Conservation (phyloP, 2,113 vertebrate species). For the Tapirus terrestris region DNA sequence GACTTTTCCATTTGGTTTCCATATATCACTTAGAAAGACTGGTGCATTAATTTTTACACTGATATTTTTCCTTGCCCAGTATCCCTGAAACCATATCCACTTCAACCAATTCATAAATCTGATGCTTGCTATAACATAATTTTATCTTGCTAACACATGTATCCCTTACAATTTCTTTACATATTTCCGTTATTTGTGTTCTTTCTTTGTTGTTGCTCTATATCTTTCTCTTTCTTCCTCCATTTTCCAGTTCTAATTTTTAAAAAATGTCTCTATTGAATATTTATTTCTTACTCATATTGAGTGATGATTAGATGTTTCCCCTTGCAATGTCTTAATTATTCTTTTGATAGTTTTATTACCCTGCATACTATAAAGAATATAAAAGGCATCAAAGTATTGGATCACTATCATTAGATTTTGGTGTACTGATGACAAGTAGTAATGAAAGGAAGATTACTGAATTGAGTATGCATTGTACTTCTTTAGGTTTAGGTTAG, state of each 20-base stretch:
- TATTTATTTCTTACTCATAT: not conserved
- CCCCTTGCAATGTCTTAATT: not conserved
- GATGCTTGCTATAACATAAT: not conserved
- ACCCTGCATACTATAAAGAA: not conserved
- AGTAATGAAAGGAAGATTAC: not conserved
- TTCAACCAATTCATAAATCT: not conserved
- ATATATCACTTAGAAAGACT: not conserved
- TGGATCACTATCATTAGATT: not conserved
- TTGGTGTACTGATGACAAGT: not conserved
- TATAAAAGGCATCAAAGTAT: not conserved
- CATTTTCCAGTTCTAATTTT: not conserved
- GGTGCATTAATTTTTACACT: not conserved
- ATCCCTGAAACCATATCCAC: not conserved
- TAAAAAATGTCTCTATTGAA: not conserved
- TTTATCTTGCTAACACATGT: not conserved
- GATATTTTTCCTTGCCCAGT: not conserved
- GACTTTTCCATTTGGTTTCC: not conserved
- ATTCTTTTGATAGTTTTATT: not conserved
- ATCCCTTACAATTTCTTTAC: not conserved
- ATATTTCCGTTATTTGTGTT: not conserved
- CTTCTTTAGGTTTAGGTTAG: not conserved
- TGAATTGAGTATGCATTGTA: not conserved
- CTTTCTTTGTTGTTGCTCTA: not conserved
- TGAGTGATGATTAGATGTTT: not conserved
- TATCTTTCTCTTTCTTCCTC: not conserved